These are phyloP conservation scores for Ceratothoa steindachneri DNA, from an alignment of 2,888 invertebrate genomes.

Conservation along the genomic window DNA sequence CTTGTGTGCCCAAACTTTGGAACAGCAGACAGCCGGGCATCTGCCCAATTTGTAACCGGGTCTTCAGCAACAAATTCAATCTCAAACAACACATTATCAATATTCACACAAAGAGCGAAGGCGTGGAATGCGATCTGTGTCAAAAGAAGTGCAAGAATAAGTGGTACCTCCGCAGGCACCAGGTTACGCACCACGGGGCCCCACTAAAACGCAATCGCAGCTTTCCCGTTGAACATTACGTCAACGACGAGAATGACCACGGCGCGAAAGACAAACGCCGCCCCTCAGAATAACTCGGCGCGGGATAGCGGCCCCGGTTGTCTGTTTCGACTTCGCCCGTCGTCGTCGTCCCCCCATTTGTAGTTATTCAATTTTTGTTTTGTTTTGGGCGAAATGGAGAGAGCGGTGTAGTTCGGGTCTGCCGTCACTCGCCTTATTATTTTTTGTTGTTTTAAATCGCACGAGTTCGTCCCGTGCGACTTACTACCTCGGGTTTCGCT, in stretches of 20 bases:
- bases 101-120: slow-evolving; percentile 49
- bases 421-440: no score
- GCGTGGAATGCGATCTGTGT: slow-evolving; percentile 48
- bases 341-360: background rate
- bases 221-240: slow-evolving; percentile 39
- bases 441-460: no score
- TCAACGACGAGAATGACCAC: slow-evolving; percentile 45
- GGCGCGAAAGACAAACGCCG: slow-evolving; percentile 15
- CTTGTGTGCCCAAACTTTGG: slow-evolving; percentile 48
- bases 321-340: background rate
- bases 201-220: slow-evolving; percentile 47
- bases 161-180: slow-evolving; percentile 49
- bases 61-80: slow-evolving; percentile 49
- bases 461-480: background rate
- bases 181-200: slow-evolving; percentile 49
- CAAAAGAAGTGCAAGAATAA: slow-evolving; percentile 49
- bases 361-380: background rate
- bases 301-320: background rate
- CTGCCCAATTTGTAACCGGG: slow-evolving; percentile 48
- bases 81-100: slow-evolving; percentile 49
- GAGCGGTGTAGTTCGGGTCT: no score
- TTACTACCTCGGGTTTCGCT: slow-evolving; percentile 10
- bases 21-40: slow-evolving; percentile 48
- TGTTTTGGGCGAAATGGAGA: no score
- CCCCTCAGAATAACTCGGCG: background rate